Percentiles rank a stretch among this genome's conserved stretches.
phyloP scores from a whole-genome alignment of 2,797 vertebrate genomes.

The Buceros bicornis region DNA sequence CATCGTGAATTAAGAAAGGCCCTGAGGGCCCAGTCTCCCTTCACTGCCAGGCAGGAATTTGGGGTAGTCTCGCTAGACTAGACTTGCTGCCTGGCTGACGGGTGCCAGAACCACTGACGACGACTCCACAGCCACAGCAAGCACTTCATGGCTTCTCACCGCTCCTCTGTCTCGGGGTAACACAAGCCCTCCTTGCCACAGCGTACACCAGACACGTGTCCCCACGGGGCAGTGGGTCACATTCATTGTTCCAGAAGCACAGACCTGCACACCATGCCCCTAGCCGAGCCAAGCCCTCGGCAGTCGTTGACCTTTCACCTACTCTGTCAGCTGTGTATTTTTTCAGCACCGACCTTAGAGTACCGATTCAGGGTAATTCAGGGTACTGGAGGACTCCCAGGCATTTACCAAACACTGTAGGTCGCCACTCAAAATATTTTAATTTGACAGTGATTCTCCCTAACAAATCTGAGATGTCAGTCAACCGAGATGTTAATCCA shows the following conservation, averaged over 20 bases:
- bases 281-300: background rate
- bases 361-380: background rate
- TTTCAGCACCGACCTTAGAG: background rate
- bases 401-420: background rate
- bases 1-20: background rate
- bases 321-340: background rate
- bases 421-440: conserved; percentile 6
- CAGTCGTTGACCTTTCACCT: background rate
- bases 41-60: background rate
- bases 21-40: background rate
- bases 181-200: background rate
- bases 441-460: background rate
- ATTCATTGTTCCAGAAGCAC: background rate
- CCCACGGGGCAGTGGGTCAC: background rate
- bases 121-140: background rate
- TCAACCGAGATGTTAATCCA: conserved; percentile 24
- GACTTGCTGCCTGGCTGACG: background rate
- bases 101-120: background rate
- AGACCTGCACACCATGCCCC: background rate
- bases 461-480: conserved; percentile 19
- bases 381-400: background rate
- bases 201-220: background rate
- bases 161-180: background rate
- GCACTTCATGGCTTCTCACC: background rate
- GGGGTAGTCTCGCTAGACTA: background rate